Evolutionary conservation across 2,888 invertebrate species (phyloP).

Genomic region (Calliopum simillimum): DNA sequence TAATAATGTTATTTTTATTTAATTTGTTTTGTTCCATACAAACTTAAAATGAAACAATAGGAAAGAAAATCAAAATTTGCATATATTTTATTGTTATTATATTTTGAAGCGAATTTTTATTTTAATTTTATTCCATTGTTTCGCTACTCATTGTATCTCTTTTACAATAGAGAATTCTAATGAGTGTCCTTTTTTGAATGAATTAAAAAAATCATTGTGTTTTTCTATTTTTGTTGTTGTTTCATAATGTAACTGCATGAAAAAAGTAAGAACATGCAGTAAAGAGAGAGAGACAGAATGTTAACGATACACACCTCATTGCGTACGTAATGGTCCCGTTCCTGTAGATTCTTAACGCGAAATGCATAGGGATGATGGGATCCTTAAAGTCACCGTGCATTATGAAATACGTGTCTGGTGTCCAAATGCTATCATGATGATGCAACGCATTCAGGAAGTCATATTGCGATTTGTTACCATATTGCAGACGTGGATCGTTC

Average conservation of each 20-base stretch:
- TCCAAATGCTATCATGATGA: constrained; percentile 92
- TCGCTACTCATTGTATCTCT: background rate
- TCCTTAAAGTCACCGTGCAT: constrained; percentile 97
- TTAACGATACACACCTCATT: constrained; percentile 76
- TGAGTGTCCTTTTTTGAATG: background rate
- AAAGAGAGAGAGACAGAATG: background rate
- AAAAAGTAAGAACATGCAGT: background rate
- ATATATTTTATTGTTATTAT: constrained; percentile 20
- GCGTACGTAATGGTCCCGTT: constrained; percentile 95
- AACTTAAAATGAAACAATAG: too few species aligned
- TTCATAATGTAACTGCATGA: constrained; percentile 18
- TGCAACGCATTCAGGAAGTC: constrained; percentile 92
- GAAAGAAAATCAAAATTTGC: background rate
- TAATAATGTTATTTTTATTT: too few species aligned
- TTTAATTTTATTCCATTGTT: background rate
- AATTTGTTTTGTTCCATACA: too few species aligned
- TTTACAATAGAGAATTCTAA: background rate
- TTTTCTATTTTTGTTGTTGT: background rate
- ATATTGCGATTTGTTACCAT: constrained; percentile 89
- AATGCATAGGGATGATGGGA: constrained; percentile 92
- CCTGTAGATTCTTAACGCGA: constrained; percentile 90
- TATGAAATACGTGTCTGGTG: constrained; percentile 95
- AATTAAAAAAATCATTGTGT: background rate
- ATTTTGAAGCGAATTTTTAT: constrained; percentile 6
- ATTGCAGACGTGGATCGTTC: constrained; percentile 89